Evolutionary conservation across 2,797 vertebrate genomes (phyloP).

Genomic region (Knipowitschia caucasica): DNA sequence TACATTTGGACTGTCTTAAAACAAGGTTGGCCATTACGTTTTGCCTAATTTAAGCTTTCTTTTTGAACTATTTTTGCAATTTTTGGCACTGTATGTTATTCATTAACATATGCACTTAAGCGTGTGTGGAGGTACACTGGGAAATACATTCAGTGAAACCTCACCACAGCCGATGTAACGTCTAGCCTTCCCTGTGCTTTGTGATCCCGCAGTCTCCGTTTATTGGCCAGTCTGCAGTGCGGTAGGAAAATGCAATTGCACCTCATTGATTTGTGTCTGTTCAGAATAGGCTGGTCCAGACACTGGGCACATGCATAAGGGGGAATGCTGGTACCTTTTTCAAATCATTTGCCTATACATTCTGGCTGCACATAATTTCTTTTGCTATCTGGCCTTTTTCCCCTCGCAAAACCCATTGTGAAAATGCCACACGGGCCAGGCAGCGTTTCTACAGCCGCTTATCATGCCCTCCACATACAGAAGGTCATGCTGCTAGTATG

Average conservation of each 20-base stretch:
- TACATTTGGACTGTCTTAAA: too few relatives aligned
- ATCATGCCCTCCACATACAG: conserved; percentile 57
- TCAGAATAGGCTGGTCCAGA: conserved; percentile 57
- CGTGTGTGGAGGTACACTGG: conserved; percentile 29
- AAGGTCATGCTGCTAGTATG: conserved; percentile 53
- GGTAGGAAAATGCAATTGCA: conserved; percentile 56
- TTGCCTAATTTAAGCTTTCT: too few relatives aligned
- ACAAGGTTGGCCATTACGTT: too few relatives aligned
- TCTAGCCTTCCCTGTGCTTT: conserved; percentile 28
- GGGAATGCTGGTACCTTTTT: conserved; percentile 6
- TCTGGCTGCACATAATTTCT: conserved; percentile 22
- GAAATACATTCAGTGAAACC: conserved; percentile 41
- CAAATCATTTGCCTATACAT: neutral
- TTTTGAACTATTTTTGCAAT: too few relatives aligned
- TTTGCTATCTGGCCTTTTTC: conserved; percentile 7
- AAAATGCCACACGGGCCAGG: conserved; percentile 33
- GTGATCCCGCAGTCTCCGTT: conserved; percentile 47
- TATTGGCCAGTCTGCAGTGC: conserved; percentile 45
- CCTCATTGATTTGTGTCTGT: conserved; percentile 62
- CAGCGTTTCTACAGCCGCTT: conserved; percentile 47
- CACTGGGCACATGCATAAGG: conserved; percentile 33
- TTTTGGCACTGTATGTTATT: too few relatives aligned
- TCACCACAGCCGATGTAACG: conserved; percentile 28
- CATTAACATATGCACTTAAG: conserved; percentile 22
- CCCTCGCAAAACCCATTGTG: conserved; percentile 42